Base-by-base conservation (phyloP, 2,888 invertebrate species). In the Pegoplata infirma region DNA sequence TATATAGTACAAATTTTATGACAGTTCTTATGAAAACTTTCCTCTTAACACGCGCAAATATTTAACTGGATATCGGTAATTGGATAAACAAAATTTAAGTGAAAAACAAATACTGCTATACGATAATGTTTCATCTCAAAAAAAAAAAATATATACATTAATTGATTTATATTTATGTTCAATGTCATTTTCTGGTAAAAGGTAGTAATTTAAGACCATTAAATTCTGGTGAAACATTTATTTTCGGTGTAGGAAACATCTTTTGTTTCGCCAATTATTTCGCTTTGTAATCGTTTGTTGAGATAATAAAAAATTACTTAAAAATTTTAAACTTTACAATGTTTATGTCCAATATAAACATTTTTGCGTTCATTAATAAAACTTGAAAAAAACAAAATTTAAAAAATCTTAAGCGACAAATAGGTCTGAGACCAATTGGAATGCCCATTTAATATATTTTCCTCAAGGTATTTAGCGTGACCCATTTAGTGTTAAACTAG, bases 191-290 rank as follows among this genome's bases (percentile, higher is more conserved):
- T 66, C n/a, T 59, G 16, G 5, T 47, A 8, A 49, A 73, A 73
- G 56, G 51, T 58, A 68, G 56, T 56, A 66, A 76, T 72, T 76
- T 72, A 32, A 36, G 46, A 59, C 59, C 76, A 66, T 59, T 53
- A 76, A 66, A 76, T n/a, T 53, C 72, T 55, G 46, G 47, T 61
- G 53, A 47, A 72, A 56, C 64, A 64, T 47, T 72, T 63, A 58
- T 51, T 76, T 68, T 63, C 68, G 58, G 61, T 17, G 10, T 16
- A 17, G n/a, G 14, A 44, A n/a, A 21, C 17, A 61, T 46, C 14
- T 49, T 66, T 47, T 47, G 53, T 28, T 61, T 61, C 47, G 61
- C 68, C 68, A 75, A 75, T 75, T 75, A 49, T 59, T 74, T 36
- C 14, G 40, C 55, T 55, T 74, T 67, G 55, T n/a, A n/a, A n/a